Evolutionary conservation across 1,140 invertebrate species (phyloP).

Genomic region (Microvelia longipes): DNA sequence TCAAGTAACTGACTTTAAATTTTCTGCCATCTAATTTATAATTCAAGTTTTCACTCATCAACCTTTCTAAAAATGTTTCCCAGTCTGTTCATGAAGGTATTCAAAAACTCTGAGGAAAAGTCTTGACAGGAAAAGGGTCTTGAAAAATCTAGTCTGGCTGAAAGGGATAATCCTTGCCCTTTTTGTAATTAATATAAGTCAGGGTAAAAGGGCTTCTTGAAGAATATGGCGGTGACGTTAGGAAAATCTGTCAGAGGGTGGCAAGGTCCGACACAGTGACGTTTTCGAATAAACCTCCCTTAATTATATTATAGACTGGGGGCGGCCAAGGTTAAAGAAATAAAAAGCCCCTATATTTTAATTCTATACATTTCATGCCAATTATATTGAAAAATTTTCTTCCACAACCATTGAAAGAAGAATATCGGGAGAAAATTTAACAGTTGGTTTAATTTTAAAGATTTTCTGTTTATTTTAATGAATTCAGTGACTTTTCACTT

Average conservation of each 20-base stretch:
- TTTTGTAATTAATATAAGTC: not conserved
- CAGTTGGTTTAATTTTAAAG: not conserved
- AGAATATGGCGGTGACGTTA: not conserved
- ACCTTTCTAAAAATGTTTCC: no score
- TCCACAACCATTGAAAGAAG: no score
- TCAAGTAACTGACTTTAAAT: no score
- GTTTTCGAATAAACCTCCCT: not conserved
- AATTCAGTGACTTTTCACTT: not conserved
- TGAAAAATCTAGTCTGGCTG: no score
- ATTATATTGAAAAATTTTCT: not conserved
- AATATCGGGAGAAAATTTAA: not conserved
- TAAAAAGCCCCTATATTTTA: not conserved
- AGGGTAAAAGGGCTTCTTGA: not conserved
- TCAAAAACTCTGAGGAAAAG: no score
- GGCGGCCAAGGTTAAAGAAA: no score
- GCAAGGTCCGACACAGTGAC: not conserved
- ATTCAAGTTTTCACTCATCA: no score
- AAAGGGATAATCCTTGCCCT: not conserved
- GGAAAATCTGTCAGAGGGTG: not conserved
- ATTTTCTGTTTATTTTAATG: not conserved
- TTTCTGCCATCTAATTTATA: no score
- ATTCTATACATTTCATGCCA: not conserved
- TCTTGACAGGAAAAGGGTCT: no score
- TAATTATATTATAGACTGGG: not conserved
- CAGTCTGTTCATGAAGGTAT: no score